Evolutionary conservation across 2,113 vertebrate genomes (phyloP).

Genomic region (Paracanthobrama guichenoti): DNA sequence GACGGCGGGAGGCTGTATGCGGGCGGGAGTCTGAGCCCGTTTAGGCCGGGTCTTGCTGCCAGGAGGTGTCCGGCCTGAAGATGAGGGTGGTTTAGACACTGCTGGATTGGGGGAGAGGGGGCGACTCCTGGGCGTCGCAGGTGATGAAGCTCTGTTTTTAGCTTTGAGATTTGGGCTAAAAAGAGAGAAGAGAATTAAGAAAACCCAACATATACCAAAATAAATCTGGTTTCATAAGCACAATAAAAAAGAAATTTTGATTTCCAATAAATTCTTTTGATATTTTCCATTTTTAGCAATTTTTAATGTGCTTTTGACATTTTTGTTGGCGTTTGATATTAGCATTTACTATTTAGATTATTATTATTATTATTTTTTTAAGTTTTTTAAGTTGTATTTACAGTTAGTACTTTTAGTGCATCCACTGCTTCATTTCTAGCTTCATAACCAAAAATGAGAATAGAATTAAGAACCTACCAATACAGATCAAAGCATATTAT

Average conservation of each 20-base stretch:
- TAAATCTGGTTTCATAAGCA: not conserved
- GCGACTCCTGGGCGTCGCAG: slow-evolving; percentile 78
- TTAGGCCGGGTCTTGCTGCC: slow-evolving; percentile 79
- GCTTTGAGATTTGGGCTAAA: slow-evolving; percentile 71
- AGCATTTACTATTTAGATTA: not conserved
- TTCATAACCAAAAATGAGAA: too few relatives aligned
- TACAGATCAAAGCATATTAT: too few relatives aligned
- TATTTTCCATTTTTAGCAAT: not conserved
- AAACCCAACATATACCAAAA: not conserved
- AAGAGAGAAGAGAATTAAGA: not conserved
- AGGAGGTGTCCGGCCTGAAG: slow-evolving; percentile 72
- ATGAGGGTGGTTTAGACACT: slow-evolving; percentile 70
- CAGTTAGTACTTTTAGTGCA: not conserved
- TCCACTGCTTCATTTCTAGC: not conserved
- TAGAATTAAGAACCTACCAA: too few relatives aligned
- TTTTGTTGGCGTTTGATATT: not conserved
- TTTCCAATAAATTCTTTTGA: not conserved
- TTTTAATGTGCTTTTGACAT: not conserved
- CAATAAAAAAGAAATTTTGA: too few relatives aligned
- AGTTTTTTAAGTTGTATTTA: not conserved
- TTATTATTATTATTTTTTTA: too few relatives aligned
- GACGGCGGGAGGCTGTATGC: slow-evolving; percentile 67
- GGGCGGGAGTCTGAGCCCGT: slow-evolving; percentile 73
- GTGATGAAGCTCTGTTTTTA: slow-evolving; percentile 83
- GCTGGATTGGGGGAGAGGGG: slow-evolving; percentile 81